Conservation (phyloP, 2,797 vertebrate species). For the Delichon dasypus region DNA sequence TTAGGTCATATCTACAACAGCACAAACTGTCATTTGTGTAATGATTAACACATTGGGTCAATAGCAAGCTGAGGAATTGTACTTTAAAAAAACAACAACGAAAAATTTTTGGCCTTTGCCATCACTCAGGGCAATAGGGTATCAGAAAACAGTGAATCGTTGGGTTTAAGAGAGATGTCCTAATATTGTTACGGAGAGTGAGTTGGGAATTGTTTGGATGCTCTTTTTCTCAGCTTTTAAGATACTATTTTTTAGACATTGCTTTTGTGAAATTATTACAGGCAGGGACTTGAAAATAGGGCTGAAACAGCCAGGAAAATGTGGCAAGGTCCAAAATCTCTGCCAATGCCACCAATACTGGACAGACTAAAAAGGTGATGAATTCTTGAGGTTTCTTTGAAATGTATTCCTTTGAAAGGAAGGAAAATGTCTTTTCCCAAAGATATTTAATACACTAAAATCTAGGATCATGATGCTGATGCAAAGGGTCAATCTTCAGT, state of each 20-base stretch:
- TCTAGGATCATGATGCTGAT: not conserved
- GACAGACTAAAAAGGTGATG: not conserved
- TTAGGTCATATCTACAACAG: not conserved
- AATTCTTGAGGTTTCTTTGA: not conserved
- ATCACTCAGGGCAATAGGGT: not conserved
- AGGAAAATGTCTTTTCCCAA: not conserved
- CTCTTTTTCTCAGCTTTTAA: not conserved
- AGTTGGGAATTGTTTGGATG: not conserved
- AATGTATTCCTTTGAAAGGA: not conserved
- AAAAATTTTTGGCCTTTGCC: not conserved
- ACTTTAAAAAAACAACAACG: not conserved
- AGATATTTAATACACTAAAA: not conserved
- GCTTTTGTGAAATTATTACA: not conserved
- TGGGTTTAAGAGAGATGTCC: not conserved
- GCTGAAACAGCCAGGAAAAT: not conserved
- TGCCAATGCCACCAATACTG: not conserved
- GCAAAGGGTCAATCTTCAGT: not conserved
- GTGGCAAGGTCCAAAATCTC: not conserved
- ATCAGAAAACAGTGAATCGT: not conserved
- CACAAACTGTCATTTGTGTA: not conserved
- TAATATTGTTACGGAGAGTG: not conserved
- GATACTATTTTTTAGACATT: not conserved
- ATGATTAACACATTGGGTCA: not conserved
- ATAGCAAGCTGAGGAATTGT: not conserved
- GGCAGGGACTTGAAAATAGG: not conserved